These are phyloP conservation scores for Drosophila kuntzei DNA, from an alignment of 2,888 invertebrate genomes.

Conservation along the genomic window DNA sequence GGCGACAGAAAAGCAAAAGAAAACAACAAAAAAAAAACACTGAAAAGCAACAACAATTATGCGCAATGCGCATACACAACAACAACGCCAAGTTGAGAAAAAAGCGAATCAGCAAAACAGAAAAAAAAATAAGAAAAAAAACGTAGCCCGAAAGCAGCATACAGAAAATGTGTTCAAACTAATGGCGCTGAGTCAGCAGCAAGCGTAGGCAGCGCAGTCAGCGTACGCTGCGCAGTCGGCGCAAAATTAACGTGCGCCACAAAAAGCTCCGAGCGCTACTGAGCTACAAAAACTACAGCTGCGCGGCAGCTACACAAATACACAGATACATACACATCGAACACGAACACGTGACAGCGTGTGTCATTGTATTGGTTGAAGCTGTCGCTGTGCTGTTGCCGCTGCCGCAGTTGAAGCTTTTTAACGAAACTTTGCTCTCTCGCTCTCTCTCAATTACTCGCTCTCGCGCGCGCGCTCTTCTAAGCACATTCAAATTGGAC, in stretches of 20 bases:
- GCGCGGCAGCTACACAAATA: slow-evolving; percentile 25
- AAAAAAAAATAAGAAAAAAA: slow-evolving; percentile 26
- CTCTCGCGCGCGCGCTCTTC: slow-evolving; percentile 68
- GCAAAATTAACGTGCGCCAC: no score
- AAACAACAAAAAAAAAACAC: slow-evolving; percentile 21
- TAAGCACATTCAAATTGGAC: slow-evolving; percentile 72
- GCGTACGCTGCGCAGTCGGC: slow-evolving; percentile 26
- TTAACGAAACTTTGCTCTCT: slow-evolving; percentile 65
- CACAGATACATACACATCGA: slow-evolving; percentile 35
- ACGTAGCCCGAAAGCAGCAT: slow-evolving; percentile 40
- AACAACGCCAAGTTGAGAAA: slow-evolving; percentile 38
- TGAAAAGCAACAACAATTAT: slow-evolving; percentile 43
- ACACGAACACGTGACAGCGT: slow-evolving; percentile 65
- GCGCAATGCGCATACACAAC: slow-evolving; percentile 48
- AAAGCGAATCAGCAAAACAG: slow-evolving; percentile 26
- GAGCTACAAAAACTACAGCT: slow-evolving; percentile 58
- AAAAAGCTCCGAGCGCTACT: slow-evolving; percentile 50
- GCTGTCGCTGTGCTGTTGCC: slow-evolving; percentile 29
- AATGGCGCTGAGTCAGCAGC: slow-evolving; percentile 76
- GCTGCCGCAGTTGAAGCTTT: slow-evolving; percentile 60
- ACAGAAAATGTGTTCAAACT: slow-evolving; percentile 73
- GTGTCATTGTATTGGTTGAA: slow-evolving; percentile 19
- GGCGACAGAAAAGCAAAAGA: slow-evolving; percentile 29
- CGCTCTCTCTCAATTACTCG: slow-evolving; percentile 3
- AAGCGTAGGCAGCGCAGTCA: slow-evolving; percentile 21